Percentiles rank a stretch among this genome's conserved stretches.
Conservation (phyloP, 2,797 vertebrate genomes). For the Pseudochirops cupreus region DNA sequence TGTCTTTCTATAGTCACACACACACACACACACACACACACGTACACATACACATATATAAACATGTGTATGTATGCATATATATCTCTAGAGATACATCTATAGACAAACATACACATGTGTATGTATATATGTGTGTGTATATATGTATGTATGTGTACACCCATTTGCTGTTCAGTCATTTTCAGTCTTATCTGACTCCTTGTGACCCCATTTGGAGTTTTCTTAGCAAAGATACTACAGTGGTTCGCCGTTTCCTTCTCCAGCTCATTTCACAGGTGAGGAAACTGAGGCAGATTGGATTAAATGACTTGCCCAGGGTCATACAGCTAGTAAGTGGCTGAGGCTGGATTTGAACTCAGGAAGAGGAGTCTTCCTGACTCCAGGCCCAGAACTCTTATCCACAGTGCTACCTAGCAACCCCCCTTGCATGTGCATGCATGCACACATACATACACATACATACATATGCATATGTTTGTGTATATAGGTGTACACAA, state of each 20-base stretch:
- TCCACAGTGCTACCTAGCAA: too few relatives aligned
- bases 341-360: not conserved
- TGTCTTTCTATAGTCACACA: too few relatives aligned
- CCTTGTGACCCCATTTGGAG: not conserved
- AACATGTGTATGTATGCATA: not conserved
- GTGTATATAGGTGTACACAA: not conserved
- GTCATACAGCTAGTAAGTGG: not conserved
- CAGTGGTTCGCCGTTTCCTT: not conserved
- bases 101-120: not conserved
- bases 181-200: not conserved
- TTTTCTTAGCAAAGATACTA: not conserved
- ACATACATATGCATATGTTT: too few relatives aligned
- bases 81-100: not conserved
- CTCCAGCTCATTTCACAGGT: not conserved
- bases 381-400: not conserved
- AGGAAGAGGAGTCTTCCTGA: not conserved
- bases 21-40: too few relatives aligned
- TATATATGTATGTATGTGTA: not conserved
- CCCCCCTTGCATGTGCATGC: accelerated
- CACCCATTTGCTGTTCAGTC: not conserved
- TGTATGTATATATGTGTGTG: too few relatives aligned
- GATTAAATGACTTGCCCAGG: not conserved
- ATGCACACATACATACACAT: not conserved
- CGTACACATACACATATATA: too few relatives aligned
- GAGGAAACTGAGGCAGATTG: not conserved